Base-by-base conservation (phyloP, 2,113 vertebrate species). In the Tinamus guttatus region DNA sequence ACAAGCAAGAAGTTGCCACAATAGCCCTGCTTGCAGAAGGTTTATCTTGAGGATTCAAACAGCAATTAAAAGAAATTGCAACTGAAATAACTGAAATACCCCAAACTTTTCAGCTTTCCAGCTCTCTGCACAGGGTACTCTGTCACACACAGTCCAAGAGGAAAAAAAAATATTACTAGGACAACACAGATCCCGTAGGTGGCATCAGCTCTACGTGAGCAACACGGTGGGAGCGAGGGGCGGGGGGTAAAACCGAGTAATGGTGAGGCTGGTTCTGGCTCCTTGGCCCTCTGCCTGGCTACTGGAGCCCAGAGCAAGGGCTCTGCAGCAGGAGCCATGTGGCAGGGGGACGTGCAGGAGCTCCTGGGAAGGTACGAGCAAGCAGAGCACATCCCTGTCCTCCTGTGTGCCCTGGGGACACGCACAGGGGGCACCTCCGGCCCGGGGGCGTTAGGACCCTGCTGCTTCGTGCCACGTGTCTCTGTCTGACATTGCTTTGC, bases 231-330 rank as follows among this genome's bases (percentile, higher is more conserved):
- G n/a, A n/a, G n/a, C n/a, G n/a, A n/a, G n/a, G n/a, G n/a, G n/a
- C n/a, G 40, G 79, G 14, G 75, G 62, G 49, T 76, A 81, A 70
- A 80, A 80, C 49, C 95, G 95, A 90, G 64, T 32, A 90, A 80
- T 18, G 84, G 74, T 7, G 56, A 47, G 80, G 59, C 87, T 43
- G 91, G 65, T 90, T 86, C 84, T 64, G 5, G 30, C 62, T 74
- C 65, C 93, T 91, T 93, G 93, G 96, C 91, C 63, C 36, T 20
- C 51, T 49, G 93, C 90, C 93, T 82, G 67, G 90, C 81, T n/a
- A n/a, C n/a, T 93, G 75, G 94, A 93, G 92, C 27, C 85, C n/a
- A 40, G 90, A 90, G 41, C 54, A 76, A 67, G 78, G 56, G 82
- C 25, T 14, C 76, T 86, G 91, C 69, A 80, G 93, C 74, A 90